Evolutionary conservation across 2,888 invertebrate species (phyloP), one percentile per base, ranked within the genome.

Genomic region (Amiota communis): DNA sequence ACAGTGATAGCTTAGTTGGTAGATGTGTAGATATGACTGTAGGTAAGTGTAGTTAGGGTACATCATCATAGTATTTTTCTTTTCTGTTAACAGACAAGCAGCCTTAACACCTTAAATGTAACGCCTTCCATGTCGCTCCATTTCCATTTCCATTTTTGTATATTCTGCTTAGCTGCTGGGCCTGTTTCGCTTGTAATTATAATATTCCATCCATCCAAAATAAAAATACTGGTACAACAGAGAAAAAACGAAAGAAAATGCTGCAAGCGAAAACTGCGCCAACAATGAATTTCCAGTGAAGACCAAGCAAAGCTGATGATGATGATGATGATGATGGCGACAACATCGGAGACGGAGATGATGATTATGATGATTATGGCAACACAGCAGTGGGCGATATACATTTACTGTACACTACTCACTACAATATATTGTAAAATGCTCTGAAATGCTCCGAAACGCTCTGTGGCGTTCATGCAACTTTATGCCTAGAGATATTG

Each of bases 141-240:
- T 70, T 49, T 70, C 51, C 70, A 70, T 70, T 49, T 70, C 59
- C 71, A 63, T 68, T 69, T 23, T 61, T 20, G 73, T 36, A 36
- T 36, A 36, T 71, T 51, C 48, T 72, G 77, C 53, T 47, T 53
- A 46, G 75, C 75, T 72, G 77, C 68, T 74, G 83, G 83, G 83
- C 59, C 20, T 85, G 84, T 81, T 83, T 83, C 83, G 86, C 83
- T 85, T 85, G 83, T 83, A 83, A 83, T 83, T 83, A 83, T 83
- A 83, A 83, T 83, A 83, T 83, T 83, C 83, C 86, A 83, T 80
- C 83, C 83, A 83, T 84, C 83, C 83, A 86, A 84, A 85, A 83
- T 36, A 36, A 36, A 36, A 36, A 36, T 36, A 36, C 36, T 36
- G 4, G 6, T 36, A 36, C 36, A 36, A 36, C 36, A 36, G 36